Conservation (phyloP, 2,797 vertebrate species). For the Neosilurus mollespiculum region DNA sequence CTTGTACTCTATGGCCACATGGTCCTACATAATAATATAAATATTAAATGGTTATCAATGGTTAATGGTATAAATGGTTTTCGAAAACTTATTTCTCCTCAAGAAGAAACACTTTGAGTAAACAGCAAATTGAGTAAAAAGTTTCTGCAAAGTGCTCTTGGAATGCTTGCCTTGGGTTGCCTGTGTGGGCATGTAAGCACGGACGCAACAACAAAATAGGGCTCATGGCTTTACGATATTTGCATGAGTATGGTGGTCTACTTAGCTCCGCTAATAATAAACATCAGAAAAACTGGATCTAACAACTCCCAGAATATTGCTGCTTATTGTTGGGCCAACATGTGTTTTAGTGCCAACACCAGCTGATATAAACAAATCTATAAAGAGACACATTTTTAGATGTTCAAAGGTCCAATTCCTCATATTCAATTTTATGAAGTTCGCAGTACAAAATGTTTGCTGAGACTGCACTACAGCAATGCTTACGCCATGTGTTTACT, state of each 20-base stretch:
- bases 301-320: not conserved
- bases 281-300: not conserved
- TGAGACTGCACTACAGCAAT: not conserved
- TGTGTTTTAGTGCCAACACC: not conserved
- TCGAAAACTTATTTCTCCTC: too few species aligned
- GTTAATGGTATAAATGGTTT: too few species aligned
- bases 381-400: not conserved
- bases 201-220: too few species aligned
- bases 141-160: too few species aligned
- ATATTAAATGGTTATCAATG: too few species aligned
- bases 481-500: not conserved
- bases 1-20: not conserved
- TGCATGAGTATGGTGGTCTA: too few species aligned
- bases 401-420: not conserved
- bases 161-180: too few species aligned
- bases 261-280: too few species aligned
- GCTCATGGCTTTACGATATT: too few species aligned
- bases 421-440: not conserved
- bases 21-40: not conserved
- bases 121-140: too few species aligned
- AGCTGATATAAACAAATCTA: conserved; percentile 4
- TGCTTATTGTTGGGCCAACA: not conserved
- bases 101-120: too few species aligned
- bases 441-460: not conserved
- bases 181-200: too few species aligned